Percentiles rank a stretch among this genome's conserved stretches.
Evolutionary conservation across 2,888 invertebrate genomes (phyloP).

Genomic region (Tetanocera ferruginea): DNA sequence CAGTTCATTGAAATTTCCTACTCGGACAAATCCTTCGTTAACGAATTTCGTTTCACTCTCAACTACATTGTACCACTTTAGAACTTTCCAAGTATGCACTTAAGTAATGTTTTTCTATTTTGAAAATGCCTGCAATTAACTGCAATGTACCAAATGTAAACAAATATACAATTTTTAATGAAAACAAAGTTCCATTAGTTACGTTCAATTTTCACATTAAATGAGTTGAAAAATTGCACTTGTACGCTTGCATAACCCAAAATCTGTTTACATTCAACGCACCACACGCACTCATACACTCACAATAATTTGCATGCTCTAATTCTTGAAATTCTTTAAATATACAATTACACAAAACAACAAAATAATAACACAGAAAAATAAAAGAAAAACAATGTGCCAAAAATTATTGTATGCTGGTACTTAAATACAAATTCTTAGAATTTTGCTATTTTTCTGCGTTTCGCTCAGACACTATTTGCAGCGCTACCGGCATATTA

Average conservation of each 20-base stretch:
- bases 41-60: no score
- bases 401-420: no score
- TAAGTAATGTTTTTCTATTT: no score
- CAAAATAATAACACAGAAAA: neutral
- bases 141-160: no score
- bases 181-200: neutral
- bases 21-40: no score
- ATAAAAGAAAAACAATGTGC: neutral
- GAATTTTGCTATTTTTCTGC: no score
- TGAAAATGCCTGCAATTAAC: no score
- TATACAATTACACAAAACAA: neutral
- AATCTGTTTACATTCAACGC: neutral
- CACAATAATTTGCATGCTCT: slow-evolving; percentile 13
- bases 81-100: no score
- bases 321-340: slow-evolving; percentile 27
- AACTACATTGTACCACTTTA: no score
- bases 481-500: slow-evolving; percentile 21
- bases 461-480: neutral
- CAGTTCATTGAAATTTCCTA: no score
- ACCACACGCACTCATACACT: neutral
- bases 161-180: neutral
- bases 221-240: neutral
- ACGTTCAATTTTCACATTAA: neutral
- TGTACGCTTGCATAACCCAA: neutral
- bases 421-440: no score